Conservation (phyloP, 2,113 vertebrate genomes). For the Struthidea cinerea region DNA sequence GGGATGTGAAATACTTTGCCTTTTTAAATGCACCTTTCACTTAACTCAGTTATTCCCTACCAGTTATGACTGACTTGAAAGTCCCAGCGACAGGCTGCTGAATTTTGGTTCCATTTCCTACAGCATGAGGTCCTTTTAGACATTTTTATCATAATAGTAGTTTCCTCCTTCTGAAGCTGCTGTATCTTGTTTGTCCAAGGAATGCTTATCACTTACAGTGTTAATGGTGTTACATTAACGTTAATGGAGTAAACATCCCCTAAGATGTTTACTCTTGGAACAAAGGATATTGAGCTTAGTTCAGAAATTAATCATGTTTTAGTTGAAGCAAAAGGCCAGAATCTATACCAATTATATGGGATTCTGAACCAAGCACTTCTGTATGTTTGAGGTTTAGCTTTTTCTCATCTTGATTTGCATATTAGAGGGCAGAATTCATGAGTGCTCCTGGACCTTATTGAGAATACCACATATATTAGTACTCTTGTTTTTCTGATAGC, state of each 20-base stretch:
- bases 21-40: neutral
- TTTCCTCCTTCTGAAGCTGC: neutral
- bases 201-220: neutral
- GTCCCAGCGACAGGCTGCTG: neutral
- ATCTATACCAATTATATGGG: neutral
- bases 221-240: neutral
- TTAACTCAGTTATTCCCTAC: neutral
- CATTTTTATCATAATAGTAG: neutral
- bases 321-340: neutral
- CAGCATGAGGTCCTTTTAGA: neutral
- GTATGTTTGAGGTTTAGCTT: neutral
- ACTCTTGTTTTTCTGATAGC: neutral
- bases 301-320: neutral
- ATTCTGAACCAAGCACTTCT: neutral
- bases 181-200: neutral
- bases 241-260: neutral
- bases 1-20: neutral
- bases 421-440: neutral
- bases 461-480: neutral
- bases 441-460: neutral
- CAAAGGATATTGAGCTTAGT: neutral
- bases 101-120: neutral
- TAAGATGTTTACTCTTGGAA: neutral
- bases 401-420: neutral
- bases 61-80: neutral